These are phyloP conservation scores for Mesorhabditis belari DNA, from an alignment of 2,888 invertebrate genomes.

Conservation along the genomic window DNA sequence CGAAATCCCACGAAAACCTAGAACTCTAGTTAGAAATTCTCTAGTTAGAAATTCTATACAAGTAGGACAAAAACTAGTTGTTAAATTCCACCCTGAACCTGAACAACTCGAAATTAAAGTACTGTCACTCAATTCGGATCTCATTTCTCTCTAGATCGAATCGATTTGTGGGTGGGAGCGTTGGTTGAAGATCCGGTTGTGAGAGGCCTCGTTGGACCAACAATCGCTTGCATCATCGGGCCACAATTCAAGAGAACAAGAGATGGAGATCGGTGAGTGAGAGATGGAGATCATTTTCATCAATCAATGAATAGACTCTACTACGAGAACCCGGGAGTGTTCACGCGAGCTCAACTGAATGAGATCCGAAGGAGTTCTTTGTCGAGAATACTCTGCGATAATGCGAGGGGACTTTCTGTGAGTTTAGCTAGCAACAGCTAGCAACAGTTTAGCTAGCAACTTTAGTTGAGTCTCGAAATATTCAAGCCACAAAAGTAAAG, in stretches of 20 bases:
- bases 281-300: background rate
- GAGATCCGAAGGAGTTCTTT: conserved; percentile 79
- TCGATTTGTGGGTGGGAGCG: conserved; percentile 59
- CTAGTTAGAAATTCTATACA: too few species aligned
- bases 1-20: too few species aligned
- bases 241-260: conserved; percentile 58
- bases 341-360: conserved; percentile 63
- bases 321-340: conserved; percentile 56
- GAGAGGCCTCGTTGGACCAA: conserved; percentile 58
- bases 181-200: conserved; percentile 56
- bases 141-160: conserved; percentile 20
- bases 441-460: background rate
- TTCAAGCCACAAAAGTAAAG: too few species aligned
- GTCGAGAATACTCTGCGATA: conserved; percentile 79
- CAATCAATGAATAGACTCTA: conserved; percentile 53
- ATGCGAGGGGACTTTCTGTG: conserved; percentile 66
- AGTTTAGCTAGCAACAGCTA: background rate
- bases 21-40: too few species aligned
- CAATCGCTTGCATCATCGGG: conserved; percentile 57
- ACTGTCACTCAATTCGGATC: background rate
- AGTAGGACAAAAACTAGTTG: too few species aligned
- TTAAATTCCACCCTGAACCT: too few species aligned
- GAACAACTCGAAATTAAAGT: too few species aligned
- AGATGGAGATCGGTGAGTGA: conserved; percentile 54
- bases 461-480: background rate